phyloP scores from a whole-genome alignment of 1,140 invertebrate species.

The Zaprionus tsacasi region DNA sequence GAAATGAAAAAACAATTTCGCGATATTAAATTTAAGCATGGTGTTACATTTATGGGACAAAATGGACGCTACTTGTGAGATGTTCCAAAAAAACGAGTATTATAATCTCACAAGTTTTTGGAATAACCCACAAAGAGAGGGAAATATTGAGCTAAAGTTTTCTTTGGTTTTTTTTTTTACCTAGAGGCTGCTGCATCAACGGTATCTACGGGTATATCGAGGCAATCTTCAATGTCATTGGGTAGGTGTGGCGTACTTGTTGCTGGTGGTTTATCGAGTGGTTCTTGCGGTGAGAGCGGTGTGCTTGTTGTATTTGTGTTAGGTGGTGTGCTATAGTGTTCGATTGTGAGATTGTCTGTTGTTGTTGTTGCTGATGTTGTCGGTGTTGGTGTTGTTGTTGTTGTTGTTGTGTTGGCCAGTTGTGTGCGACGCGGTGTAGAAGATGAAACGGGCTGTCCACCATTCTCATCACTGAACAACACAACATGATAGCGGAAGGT shows the following conservation, averaged over 20 bases:
- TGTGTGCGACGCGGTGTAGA: slow-evolving; percentile 66
- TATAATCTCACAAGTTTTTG: neutral
- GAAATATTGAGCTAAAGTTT: neutral
- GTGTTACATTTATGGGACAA: neutral
- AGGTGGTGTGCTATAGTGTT: slow-evolving; percentile 65
- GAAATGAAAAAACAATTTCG: neutral
- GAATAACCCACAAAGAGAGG: neutral
- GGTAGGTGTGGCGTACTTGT: slow-evolving; percentile 68
- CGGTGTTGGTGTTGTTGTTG: slow-evolving; percentile 41
- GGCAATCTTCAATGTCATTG: slow-evolving; percentile 67
- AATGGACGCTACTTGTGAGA: neutral
- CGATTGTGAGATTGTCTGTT: slow-evolving; percentile 37
- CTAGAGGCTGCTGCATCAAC: slow-evolving; percentile 74
- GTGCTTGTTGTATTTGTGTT: slow-evolving; percentile 65
- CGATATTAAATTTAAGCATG: slow-evolving; percentile 15
- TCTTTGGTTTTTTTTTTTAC: slow-evolving; percentile 66
- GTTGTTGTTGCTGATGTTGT: slow-evolving; percentile 41
- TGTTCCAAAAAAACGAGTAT: neutral
- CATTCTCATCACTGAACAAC: slow-evolving; percentile 67
- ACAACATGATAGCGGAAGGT: slow-evolving; percentile 44
- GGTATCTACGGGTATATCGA: slow-evolving; percentile 78
- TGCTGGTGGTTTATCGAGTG: slow-evolving; percentile 53
- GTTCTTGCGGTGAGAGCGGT: slow-evolving; percentile 75
- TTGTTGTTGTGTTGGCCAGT: slow-evolving; percentile 30
- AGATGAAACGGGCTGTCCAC: slow-evolving; percentile 58